A percentile compares a stretch with the other conserved stretches of the same genome.
Conservation (phyloP, 2,113 vertebrate genomes). For the rat (Rattus norvegicus) region GRCr8 NC_086020.1:211898501-211899000, state of each 20-base stretch:
- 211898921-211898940: slow-evolving; percentile 22
- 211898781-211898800: slow-evolving; percentile 51
- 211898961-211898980: not conserved
- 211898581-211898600: slow-evolving; percentile 72
- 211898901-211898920: not conserved
- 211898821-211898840: not conserved
- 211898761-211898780: not conserved
- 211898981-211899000: slow-evolving; percentile 44
- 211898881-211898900: not conserved
- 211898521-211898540: slow-evolving; percentile 76
- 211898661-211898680: slow-evolving; percentile 75
- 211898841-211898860: slow-evolving; percentile 21
- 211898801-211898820: slow-evolving; percentile 38
- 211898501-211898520: slow-evolving; percentile 49
- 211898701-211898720: slow-evolving; percentile 66
- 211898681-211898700: slow-evolving; percentile 60
- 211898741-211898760: slow-evolving; percentile 20
- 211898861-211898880: not conserved
- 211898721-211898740: slow-evolving; percentile 43
- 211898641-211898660: slow-evolving; percentile 63
- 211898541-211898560: slow-evolving; percentile 66
- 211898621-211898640: slow-evolving; percentile 73
- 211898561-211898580: slow-evolving; percentile 76
- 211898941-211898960: not conserved
- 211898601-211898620: slow-evolving; percentile 66